Base-by-base conservation (phyloP, 2,888 invertebrate species). In the Lasioglossum marginatum region DNA sequence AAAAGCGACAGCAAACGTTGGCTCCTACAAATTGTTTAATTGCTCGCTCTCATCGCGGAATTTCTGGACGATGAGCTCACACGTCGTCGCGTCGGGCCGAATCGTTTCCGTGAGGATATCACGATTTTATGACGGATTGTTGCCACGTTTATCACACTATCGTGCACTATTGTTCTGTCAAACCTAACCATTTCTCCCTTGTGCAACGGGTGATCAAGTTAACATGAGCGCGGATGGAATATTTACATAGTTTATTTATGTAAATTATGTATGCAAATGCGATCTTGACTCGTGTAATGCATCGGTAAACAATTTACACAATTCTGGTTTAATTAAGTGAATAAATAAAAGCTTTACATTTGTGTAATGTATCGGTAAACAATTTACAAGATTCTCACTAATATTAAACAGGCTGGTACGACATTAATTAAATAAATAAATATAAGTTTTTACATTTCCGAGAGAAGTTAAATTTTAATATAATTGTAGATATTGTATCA, bases 1-100 rank as follows among this genome's bases (percentile, higher is more conserved):
- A 91, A 89, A 87, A 88, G 87, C 88, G 78, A 63, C 89, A 70
- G 77, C 86, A 86, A 91, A 87, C 82, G 89, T 89, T 79, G 76
- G 74, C 82, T 88, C 74, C 74, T 88, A 88, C 92, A 92, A 93
- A 92, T 93, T 93, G 92, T 93, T 93, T 92, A 93, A 93, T 93
- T 93, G 91, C 90, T 81, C 72, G 80, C 74, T 85, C 79, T 86
- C 88, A 87, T 77, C 83, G 83, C 81, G 82, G 91, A 91, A 91
- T 91, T 90, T 91, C 88, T 91, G 85, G 82, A 88, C 92, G 91
- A 92, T 92, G 92, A 92, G 86, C 83, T 91, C 91, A 91, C 83
- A 48, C 68, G 76, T 79, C 77, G 74, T n/a, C 66, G 77, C 77
- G 74, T n/a, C 66, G 77, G 71, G 57, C 73, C 75, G 37, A 8